Evolutionary conservation across 1,140 invertebrate species (phyloP), one percentile per base, ranked within the genome.

Genomic region (Sycophila sp.): DNA sequence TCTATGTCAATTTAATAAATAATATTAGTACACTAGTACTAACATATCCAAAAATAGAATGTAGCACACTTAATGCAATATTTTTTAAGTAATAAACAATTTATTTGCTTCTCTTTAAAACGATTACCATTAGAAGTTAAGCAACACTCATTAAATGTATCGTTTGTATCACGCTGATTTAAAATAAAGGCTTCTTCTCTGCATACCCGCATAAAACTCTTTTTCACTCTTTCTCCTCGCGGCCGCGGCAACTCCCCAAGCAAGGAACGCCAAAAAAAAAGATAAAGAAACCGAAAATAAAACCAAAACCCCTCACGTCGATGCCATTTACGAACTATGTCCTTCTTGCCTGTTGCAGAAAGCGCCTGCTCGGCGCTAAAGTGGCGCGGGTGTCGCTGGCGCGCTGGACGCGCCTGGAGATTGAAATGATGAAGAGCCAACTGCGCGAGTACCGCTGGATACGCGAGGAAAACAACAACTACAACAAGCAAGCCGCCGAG

Each of bases 341-440:
- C 34, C 58, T 56, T 67, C 17, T 38, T 68, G 49, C 28, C 36
- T 67, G 56, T 69, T 70, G 2, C 59, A 64, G 51, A 60, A 42
- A 42, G 6, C 2, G 4, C 62, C 19, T 40, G 26, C 13, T 62
- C 34, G 6, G 13, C 7, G 8, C 26, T 15, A 51, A 38, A 51
- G 49, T 42, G 13, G 47, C 47, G 2, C 38, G 36, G 5, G 34
- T 63, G 24, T 22, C 56, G 26, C 59, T 70, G 36, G 26, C 26
- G 24, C 49, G 49, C 19, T 70, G 36, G 68, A 64, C 17, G 13
- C n/a, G 38, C n/a, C n/a, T 70, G 68, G 59, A 63, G 30, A 70
- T 70, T 13, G 59, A 70, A 36, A 70, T 70, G 47, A 63, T 63
- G 28, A 63, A 70, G 30, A 13, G 7, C 2, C 47, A 70, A 24